Base-by-base conservation (phyloP, 2,113 vertebrate species). In the Cichladusa arquata region DNA sequence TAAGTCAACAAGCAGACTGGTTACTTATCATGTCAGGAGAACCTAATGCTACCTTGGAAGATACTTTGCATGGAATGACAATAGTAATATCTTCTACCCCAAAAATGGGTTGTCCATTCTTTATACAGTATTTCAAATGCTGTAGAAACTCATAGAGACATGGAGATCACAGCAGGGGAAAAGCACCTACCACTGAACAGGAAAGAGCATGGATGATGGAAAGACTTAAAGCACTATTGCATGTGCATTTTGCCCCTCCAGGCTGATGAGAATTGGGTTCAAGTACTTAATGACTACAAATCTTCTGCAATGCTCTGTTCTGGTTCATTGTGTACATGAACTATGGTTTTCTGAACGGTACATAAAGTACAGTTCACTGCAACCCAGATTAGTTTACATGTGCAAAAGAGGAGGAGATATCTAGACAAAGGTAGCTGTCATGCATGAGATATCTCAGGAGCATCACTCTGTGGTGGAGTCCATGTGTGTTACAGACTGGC, bases 401-500 rank as follows among this genome's bases (percentile, higher is more conserved):
- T 33, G 22, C 26, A 64, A 44, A 58, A 80, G 38, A 48, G 70
- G 31, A 58, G 44, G 34, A 64, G 19, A 11, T 5, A 58, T 6
- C 29, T 40, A 48, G 34, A 12, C 31, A 66, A 66, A 64, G 9
- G 38, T 25, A 24, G 33, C 23, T 84, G 47, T 48, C 14, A 20
- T 0, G 1, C 17, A 7, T 1, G 19, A 42, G 47, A 23, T 10
- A 65, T 23, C 56, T 73, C 51, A 38, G 69, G 48, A 66, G 17
- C 5, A 5, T 47, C 53, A 15, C 13, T 40, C 17, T 4, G 0
- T 42, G 18, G 34, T 2, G 3, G 44, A 69, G 28, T 24, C 48
- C 3, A 0, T 31, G 24, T 29, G 14, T 3, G 0, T 38, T 69
- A 45, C n/a, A 60, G 25, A 11, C 58, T 28, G 14, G 9, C 36